Evolutionary conservation across 37 sponge, comb jelly and placozoan species (phyloP).

Genomic region (Tethya wilhelma): DNA sequence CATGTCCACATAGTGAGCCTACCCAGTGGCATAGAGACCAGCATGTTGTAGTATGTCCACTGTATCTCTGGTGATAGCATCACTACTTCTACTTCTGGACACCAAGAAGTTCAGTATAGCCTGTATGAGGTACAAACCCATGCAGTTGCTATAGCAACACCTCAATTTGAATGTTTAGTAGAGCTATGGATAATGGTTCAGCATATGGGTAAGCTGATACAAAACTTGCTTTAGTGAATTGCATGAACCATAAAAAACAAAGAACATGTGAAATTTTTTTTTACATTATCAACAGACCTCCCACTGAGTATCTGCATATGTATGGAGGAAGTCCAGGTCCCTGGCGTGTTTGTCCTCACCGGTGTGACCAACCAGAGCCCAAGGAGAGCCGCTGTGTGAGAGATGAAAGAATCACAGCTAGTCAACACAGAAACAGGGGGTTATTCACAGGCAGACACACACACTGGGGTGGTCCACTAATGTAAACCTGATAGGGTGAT

Average conservation of each 20-base stretch:
- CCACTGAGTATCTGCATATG: slow-evolving; percentile 89
- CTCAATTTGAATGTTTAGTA: too few relatives aligned
- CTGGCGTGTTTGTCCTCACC: slow-evolving; percentile 82
- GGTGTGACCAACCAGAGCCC: slow-evolving; percentile 58
- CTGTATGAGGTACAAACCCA: slow-evolving; percentile 32
- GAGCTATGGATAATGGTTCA: too few relatives aligned
- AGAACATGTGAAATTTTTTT: too few relatives aligned
- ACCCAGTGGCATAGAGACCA: slow-evolving; percentile 44
- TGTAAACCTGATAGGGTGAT: too few relatives aligned
- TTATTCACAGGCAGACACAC: too few relatives aligned
- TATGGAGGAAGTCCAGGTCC: slow-evolving; percentile 70
- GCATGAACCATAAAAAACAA: too few relatives aligned
- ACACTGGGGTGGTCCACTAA: too few relatives aligned
- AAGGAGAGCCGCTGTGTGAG: slow-evolving; percentile 56
- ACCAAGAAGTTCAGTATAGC: slow-evolving; percentile 77
- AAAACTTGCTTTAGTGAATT: too few relatives aligned
- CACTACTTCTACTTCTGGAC: neutral
- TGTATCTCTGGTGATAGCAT: slow-evolving; percentile 46
- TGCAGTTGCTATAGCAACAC: too few relatives aligned
- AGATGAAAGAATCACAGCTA: too few relatives aligned
- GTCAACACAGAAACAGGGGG: slow-evolving; percentile 32
- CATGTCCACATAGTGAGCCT: neutral
- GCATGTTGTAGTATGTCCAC: slow-evolving; percentile 56
- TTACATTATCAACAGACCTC: slow-evolving; percentile 47
- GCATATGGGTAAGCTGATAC: too few relatives aligned